Base-by-base conservation (phyloP, 2,888 invertebrate species). In the Agrotis exclamationis region DNA sequence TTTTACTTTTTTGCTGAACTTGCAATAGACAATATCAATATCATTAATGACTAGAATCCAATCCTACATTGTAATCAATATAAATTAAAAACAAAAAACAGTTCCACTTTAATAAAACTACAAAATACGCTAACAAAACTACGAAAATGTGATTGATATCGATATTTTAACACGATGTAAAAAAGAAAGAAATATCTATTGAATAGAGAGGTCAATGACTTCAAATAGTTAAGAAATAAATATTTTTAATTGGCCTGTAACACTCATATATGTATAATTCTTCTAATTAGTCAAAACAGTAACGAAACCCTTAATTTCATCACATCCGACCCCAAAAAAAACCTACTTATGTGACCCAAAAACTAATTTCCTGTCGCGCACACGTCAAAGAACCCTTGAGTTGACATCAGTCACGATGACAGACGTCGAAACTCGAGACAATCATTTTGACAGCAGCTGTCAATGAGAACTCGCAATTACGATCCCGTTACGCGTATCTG, bases 401-500 rank as follows among this genome's bases (percentile, higher is more conserved):
- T 81, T 90, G 91, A 91, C 92, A 92, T 88, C 90, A 92, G 94
- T 93, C 93, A 93, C 68, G 85, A 87, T 90, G 92, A 91, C 90
- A 90, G 87, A 73, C 72, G 73, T 82, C 84, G 87, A 85, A 78
- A 82, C 84, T 82, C 84, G 87, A 85, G 79, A 82, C 84, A 79
- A 81, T 74, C 73, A 80, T 84, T 90, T 87, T 89, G 92, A 92
- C 90, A 89, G 85, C 82, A 70, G 82, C 82, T 90, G 92, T 93
- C 92, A 92, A 79, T 86, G 82, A 86, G 77, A 83, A 63, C 78
- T 68, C 20, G 85, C 83, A 85, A 90, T 90, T 89, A 90, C 68
- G 60, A 58, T 24, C 54, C 75, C 85, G 85, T 84, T 83, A 85
- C 47, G 68, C 67, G 66, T 71, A 80, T 72, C 62, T 80, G 81